These are phyloP conservation scores for Typhlichthys eigenmanni DNA, from an alignment of 2,797 vertebrate species.

Conservation along the genomic window DNA sequence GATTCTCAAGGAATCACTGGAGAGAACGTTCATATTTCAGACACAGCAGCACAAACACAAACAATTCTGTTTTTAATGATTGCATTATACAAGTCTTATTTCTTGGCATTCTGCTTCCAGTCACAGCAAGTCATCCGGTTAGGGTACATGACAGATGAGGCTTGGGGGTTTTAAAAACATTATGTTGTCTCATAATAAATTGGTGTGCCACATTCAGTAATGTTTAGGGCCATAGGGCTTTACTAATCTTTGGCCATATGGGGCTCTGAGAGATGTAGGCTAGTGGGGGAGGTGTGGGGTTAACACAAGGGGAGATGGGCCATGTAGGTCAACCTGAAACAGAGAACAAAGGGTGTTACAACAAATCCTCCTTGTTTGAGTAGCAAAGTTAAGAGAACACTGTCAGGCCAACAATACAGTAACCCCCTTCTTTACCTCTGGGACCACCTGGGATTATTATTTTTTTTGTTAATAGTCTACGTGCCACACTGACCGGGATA, in stretches of 20 bases:
- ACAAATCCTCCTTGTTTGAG: constrained; percentile 38
- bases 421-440: not conserved
- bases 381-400: constrained; percentile 5
- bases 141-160: no score
- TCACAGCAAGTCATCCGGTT: no score
- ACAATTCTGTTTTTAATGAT: no score
- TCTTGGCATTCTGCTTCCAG: no score
- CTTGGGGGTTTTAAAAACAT: no score
- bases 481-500: not conserved
- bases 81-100: no score
- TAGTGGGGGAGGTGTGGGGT: constrained; percentile 33
- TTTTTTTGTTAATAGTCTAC: not conserved
- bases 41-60: no score
- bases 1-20: no score
- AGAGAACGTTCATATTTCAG: no score
- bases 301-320: constrained; percentile 10
- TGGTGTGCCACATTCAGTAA: not conserved
- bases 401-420: not conserved
- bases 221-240: constrained; percentile 45
- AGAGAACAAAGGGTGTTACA: constrained; percentile 42
- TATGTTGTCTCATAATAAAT: no score
- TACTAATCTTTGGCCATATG: constrained; percentile 74
- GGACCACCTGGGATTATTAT: not conserved
- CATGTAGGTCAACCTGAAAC: constrained; percentile 59
- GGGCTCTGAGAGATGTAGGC: constrained; percentile 33